phyloP scores from a whole-genome alignment of 2,797 vertebrate species.

The Alectoris magna region DNA sequence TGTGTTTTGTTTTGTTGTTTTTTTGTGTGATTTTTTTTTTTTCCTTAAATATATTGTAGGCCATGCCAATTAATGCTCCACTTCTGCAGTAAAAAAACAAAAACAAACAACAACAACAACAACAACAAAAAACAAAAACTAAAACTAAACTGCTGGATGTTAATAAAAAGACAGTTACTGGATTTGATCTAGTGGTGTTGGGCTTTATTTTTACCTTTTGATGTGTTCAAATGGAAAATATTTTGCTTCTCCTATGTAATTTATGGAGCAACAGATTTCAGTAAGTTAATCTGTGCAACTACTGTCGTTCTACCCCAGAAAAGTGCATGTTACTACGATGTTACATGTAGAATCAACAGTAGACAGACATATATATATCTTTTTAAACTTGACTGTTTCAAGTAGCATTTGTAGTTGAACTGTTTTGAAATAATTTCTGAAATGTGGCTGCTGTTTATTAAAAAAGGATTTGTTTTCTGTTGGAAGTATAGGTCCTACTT shows the following conservation, averaged over 20 bases:
- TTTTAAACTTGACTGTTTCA: background rate
- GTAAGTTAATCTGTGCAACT: background rate
- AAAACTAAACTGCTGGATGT: background rate
- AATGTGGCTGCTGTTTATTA: background rate
- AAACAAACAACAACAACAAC: too few species aligned
- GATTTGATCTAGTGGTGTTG: background rate
- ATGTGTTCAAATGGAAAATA: background rate
- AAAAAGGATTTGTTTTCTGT: background rate
- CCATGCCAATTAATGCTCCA: background rate
- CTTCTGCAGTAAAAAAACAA: background rate
- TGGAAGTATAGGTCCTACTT: rapidly evolving
- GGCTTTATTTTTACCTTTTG: background rate
- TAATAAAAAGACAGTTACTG: background rate
- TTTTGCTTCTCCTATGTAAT: background rate
- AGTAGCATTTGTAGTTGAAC: background rate
- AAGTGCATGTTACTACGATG: background rate
- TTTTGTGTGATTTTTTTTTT: background rate
- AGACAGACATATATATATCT: rapidly evolving
- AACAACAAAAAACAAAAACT: background rate
- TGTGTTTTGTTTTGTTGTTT: background rate
- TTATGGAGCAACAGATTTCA: background rate
- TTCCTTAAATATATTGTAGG: background rate
- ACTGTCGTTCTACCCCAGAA: rapidly evolving
- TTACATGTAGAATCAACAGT: background rate
- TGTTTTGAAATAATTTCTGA: background rate